Conservation (phyloP, 1,140 invertebrate species). For the Anadara kagoshimensis region DNA sequence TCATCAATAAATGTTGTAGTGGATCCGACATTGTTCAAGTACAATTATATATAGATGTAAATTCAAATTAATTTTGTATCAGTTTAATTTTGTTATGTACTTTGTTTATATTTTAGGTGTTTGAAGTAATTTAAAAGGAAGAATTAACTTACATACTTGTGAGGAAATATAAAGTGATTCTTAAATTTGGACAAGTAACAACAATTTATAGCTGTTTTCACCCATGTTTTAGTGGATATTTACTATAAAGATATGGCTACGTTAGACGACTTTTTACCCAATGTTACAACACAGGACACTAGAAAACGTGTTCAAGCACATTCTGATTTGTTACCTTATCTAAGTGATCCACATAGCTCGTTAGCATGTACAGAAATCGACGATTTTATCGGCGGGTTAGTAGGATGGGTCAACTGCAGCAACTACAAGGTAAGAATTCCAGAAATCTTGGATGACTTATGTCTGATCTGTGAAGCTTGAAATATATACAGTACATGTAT, state of each 20-base stretch:
- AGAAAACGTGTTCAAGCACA: conserved; percentile 88
- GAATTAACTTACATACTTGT: no score
- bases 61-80: no score
- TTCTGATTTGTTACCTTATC: conserved; percentile 83
- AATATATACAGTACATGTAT: no score
- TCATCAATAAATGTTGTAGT: no score
- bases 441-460: background rate
- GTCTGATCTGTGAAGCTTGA: background rate
- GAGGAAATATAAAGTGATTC: background rate
- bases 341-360: conserved; percentile 83
- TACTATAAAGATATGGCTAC: conserved; percentile 37
- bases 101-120: conserved; percentile 1
- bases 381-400: conserved; percentile 87
- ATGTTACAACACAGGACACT: conserved; percentile 89
- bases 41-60: background rate
- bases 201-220: no score
- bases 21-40: no score
- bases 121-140: background rate
- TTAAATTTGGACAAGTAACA: background rate
- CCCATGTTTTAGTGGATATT: no score
- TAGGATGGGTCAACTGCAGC: conserved; percentile 91
- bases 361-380: conserved; percentile 90
- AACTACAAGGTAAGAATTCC: conserved; percentile 86
- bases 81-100: no score
- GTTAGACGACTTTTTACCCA: conserved; percentile 81